These are phyloP conservation scores for Apodemia duryi DNA, from an alignment of 2,888 invertebrate species.

Conservation along the genomic window DNA sequence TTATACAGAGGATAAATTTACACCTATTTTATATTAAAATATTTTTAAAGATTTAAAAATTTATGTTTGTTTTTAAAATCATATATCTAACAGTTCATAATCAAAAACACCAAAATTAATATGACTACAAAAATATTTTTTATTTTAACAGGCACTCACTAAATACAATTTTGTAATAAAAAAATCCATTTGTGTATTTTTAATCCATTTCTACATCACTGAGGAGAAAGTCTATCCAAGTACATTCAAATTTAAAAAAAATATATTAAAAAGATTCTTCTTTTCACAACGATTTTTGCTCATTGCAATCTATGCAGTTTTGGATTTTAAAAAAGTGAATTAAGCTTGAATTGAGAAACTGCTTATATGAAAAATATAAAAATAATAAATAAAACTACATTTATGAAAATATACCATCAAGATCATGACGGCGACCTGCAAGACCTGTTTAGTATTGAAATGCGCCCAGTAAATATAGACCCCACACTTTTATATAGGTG, in stretches of 20 bases:
- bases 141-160: neutral
- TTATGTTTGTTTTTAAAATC: too few species aligned
- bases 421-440: conserved; percentile 52
- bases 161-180: neutral
- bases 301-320: too few species aligned
- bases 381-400: neutral
- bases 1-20: too few species aligned
- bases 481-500: conserved; percentile 76
- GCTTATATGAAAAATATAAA: neutral
- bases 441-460: conserved; percentile 61
- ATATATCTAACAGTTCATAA: too few species aligned
- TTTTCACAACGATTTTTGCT: too few species aligned
- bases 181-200: neutral
- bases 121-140: neutral
- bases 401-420: conserved; percentile 45
- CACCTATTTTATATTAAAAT: too few species aligned
- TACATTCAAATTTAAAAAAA: too few species aligned
- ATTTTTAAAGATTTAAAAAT: too few species aligned
- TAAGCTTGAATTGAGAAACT: neutral
- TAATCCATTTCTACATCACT: neutral
- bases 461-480: conserved; percentile 67
- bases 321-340: neutral
- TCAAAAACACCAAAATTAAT: too few species aligned
- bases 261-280: too few species aligned
- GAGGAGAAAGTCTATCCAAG: too few species aligned